phyloP scores from a whole-genome alignment of 1,140 invertebrate species.

The Stegodyphus dumicola region DNA sequence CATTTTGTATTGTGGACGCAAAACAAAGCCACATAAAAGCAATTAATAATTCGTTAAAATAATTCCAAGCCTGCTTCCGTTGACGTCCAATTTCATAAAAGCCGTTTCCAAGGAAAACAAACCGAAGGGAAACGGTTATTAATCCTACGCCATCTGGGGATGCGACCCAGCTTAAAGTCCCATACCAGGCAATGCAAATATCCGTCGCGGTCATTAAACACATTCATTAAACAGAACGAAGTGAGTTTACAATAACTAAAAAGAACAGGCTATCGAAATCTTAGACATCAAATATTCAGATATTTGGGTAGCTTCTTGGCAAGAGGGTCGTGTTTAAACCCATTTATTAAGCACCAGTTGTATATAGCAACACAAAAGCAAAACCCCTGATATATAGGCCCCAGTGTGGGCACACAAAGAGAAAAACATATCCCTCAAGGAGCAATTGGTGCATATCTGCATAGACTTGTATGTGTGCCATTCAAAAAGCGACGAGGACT shows the following conservation, averaged over 20 bases:
- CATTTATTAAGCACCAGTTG: conserved; percentile 53
- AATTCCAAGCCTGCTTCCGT: too few species aligned
- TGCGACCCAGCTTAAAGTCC: not conserved
- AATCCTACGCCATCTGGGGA: not conserved
- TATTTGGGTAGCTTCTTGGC: conserved; percentile 34
- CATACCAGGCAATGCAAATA: not conserved
- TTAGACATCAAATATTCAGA: conserved; percentile 35
- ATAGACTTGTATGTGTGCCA: conserved; percentile 11
- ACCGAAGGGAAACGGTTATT: too few species aligned
- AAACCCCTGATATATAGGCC: conserved; percentile 46
- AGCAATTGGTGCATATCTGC: conserved; percentile 61
- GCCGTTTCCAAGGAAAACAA: too few species aligned
- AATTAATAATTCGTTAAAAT: too few species aligned
- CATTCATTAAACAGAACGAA: not conserved
- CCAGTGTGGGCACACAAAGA: conserved; percentile 30
- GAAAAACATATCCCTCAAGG: conserved; percentile 51
- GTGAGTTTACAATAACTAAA: not conserved
- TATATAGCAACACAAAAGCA: conserved; percentile 27
- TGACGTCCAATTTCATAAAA: too few species aligned
- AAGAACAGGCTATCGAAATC: not conserved
- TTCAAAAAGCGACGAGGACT: not conserved
- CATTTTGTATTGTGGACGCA: too few species aligned
- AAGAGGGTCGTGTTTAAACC: conserved; percentile 30
- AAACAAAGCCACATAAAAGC: too few species aligned
- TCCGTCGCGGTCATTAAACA: conserved; percentile 20